Base-by-base conservation (phyloP, 1,140 invertebrate species). In the Gonatopus flavifemur region DNA sequence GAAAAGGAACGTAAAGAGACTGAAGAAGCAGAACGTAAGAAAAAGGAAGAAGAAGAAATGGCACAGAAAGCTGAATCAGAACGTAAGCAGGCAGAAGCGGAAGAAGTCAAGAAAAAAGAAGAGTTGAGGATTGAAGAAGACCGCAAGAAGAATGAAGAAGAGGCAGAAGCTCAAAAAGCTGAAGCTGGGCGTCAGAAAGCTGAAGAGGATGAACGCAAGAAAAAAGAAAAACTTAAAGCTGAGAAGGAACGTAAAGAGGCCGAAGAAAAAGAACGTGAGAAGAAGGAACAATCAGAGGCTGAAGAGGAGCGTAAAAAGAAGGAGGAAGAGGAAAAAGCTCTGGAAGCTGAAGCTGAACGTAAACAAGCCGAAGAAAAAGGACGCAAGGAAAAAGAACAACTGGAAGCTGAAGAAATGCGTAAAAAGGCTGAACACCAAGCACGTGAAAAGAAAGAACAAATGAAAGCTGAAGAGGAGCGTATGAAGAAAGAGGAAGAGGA, bases 201-300 rank as follows among this genome's bases (percentile, higher is more conserved):
- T 39, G 30, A 37, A n/a, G 32, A 43, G 36, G 25, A 43, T 43
- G 24, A 54, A n/a, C 20, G 20, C 0, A 49, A 53, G 6, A 9
- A 52, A 33, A 28, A 51, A 13, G 31, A 59, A 31, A 18, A 48
- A n/a, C 16, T 40, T 28, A 32, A 55, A 15, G 21, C 19, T 1
- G 15, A 49, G 8, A 52, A 37, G 33, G 3, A 50, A 45, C n/a
- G 1, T 9, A 43, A 32, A n/a, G 15, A 49, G 18, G 41, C 54
- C 28, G 35, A 57, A 46, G 55, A 55, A 32, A 19, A 32, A 2
- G 48, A 35, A 20, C 18, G n/a, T 2, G 36, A 36, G 21, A 55
- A 51, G 21, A 55, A 28, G 43, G 59, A 52, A 28, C 44, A 50
- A 33, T 35, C 35, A 16, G 42, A 57, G n/a, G 53, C 46, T 18